These are phyloP conservation scores for Harpalus rufipes DNA, from an alignment of 2,888 invertebrate genomes.

Conservation along the genomic window DNA sequence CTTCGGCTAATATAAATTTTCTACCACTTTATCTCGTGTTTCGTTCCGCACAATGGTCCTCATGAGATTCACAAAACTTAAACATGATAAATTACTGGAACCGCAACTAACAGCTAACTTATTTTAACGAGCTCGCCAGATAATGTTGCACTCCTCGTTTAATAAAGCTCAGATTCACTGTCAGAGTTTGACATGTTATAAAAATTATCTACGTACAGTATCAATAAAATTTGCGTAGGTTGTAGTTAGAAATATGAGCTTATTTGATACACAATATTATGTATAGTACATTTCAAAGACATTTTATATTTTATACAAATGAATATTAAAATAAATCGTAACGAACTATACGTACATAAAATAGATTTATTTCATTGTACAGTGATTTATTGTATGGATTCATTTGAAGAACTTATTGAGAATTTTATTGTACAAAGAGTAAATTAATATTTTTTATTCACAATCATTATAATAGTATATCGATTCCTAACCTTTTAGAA, in stretches of 20 bases:
- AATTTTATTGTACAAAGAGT: too few species aligned
- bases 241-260: neutral
- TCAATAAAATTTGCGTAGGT: slow-evolving; percentile 12
- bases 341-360: too few species aligned
- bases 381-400: too few species aligned
- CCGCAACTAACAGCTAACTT: slow-evolving; percentile 51
- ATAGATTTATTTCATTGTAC: neutral
- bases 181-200: neutral
- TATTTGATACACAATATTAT: neutral
- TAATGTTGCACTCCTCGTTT: slow-evolving; percentile 36
- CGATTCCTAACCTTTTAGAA: too few species aligned
- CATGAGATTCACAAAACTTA: slow-evolving; percentile 51
- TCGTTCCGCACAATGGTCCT: slow-evolving; percentile 17
- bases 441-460: too few species aligned
- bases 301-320: neutral
- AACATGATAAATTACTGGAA: slow-evolving; percentile 34
- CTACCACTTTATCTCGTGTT: slow-evolving; percentile 25
- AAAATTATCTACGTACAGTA: neutral
- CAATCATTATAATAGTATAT: too few species aligned
- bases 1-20: slow-evolving; percentile 16
- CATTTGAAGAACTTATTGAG: too few species aligned
- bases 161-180: slow-evolving; percentile 43
- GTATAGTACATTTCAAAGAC: too few species aligned
- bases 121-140: slow-evolving; percentile 48
- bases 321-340: neutral